Conservation (phyloP, 1,140 invertebrate genomes). For the Himalopsyche phryganea region DNA sequence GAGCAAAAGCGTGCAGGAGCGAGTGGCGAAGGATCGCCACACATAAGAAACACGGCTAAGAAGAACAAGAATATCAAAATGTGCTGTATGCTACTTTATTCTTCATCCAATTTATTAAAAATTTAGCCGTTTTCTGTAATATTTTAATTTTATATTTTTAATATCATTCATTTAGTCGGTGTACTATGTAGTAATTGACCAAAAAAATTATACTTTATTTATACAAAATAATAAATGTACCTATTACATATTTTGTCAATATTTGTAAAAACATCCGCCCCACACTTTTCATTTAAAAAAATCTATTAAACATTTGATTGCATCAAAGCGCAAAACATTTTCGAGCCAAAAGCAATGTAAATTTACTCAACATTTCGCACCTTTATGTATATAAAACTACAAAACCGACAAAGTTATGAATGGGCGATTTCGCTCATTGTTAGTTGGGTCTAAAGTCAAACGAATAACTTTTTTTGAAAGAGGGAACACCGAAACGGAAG, state of each 20-base stretch:
- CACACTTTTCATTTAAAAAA: constrained; percentile 1
- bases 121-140: too few species aligned
- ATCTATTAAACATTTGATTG: constrained; percentile 14
- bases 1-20: too few species aligned
- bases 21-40: too few species aligned
- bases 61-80: too few species aligned
- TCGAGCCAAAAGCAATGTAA: constrained; percentile 14
- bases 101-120: too few species aligned
- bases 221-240: too few species aligned
- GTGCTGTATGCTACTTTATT: too few species aligned
- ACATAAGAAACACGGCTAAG: too few species aligned
- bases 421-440: constrained; percentile 15
- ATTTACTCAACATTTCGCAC: constrained; percentile 24
- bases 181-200: too few species aligned
- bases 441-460: constrained; percentile 10
- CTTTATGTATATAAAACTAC: constrained; percentile 20
- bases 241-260: constrained; percentile 4
- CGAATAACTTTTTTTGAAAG: constrained; percentile 8
- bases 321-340: constrained; percentile 15
- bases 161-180: too few species aligned
- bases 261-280: constrained; percentile 15
- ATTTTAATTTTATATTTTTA: too few species aligned
- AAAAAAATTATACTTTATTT: too few species aligned
- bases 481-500: constrained; percentile 16
- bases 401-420: constrained; percentile 15